Evolutionary conservation across 2,888 invertebrate genomes (phyloP).

Genomic region (Melitaea athalia): DNA sequence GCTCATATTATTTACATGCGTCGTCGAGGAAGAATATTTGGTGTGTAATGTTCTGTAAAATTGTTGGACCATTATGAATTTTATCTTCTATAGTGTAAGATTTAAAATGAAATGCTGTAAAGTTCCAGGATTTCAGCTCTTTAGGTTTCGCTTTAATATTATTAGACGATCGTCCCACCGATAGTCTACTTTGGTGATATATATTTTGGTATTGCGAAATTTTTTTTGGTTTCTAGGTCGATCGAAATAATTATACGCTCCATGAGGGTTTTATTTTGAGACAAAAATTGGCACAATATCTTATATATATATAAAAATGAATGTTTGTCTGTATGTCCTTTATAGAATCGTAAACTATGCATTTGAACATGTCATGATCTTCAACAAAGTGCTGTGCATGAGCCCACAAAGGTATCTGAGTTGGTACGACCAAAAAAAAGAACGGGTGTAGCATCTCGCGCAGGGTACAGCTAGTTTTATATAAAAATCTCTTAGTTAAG

Average conservation of each 20-base stretch:
- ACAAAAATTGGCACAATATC: neutral
- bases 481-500: neutral
- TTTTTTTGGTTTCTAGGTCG: conserved; percentile 11
- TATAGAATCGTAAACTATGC: too few species aligned
- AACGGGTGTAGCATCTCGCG: too few species aligned
- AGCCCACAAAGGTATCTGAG: too few species aligned
- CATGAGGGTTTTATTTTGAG: neutral
- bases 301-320: neutral
- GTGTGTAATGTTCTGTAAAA: neutral
- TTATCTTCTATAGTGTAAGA: neutral
- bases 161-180: conserved; percentile 17
- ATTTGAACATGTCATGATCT: too few species aligned
- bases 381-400: too few species aligned
- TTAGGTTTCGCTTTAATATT: conserved; percentile 22
- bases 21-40: conserved; percentile 12
- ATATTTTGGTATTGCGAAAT: conserved; percentile 13
- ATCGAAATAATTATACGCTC: conserved; percentile 3
- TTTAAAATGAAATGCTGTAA: neutral
- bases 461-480: too few species aligned
- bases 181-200: conserved; percentile 24
- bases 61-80: neutral
- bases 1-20: conserved; percentile 11
- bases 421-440: too few species aligned
- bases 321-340: too few species aligned
- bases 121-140: neutral